A percentile compares a stretch with the other conserved stretches of the same genome.
phyloP scores from a whole-genome alignment of 2,888 invertebrate genomes.

The Caenorhabditis zanzibari region DNA sequence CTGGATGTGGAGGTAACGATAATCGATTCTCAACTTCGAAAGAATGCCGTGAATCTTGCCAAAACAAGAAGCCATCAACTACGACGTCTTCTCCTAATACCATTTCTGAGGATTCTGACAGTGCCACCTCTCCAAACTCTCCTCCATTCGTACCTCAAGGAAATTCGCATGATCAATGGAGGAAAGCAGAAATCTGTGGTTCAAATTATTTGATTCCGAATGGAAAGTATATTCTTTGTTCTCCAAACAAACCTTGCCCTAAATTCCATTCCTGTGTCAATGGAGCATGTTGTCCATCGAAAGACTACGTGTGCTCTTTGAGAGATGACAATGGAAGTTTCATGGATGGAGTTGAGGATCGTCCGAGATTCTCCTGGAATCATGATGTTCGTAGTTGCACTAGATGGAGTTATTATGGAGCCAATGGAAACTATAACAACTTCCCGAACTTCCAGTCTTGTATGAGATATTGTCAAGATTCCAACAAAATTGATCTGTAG shows the following conservation, averaged over 20 bases:
- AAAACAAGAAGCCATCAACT: slow-evolving; percentile 49
- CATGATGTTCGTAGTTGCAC: slow-evolving; percentile 79
- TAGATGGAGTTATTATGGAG: slow-evolving; percentile 82
- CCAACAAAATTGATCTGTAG: slow-evolving; percentile 52
- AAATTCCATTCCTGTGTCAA: slow-evolving; percentile 76
- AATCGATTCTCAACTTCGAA: slow-evolving; percentile 70
- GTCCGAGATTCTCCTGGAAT: slow-evolving; percentile 81
- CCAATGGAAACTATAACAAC: slow-evolving; percentile 82
- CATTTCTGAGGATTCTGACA: slow-evolving; percentile 31
- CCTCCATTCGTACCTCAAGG: slow-evolving; percentile 68
- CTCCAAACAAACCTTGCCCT: slow-evolving; percentile 73
- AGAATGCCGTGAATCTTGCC: slow-evolving; percentile 68
- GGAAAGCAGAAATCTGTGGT: slow-evolving; percentile 80
- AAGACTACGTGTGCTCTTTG: slow-evolving; percentile 81
- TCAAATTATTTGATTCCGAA: slow-evolving; percentile 80
- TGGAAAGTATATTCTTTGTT: slow-evolving; percentile 78
- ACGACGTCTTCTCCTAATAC: slow-evolving; percentile 28
- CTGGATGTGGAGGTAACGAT: slow-evolving; percentile 81
- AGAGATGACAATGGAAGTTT: slow-evolving; percentile 81
- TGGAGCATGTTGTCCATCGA: slow-evolving; percentile 79
- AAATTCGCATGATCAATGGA: slow-evolving; percentile 76
- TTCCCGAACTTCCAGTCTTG: slow-evolving; percentile 78
- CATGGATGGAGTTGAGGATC: slow-evolving; percentile 80
- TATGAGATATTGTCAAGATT: slow-evolving; percentile 69
- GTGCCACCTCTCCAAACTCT: slow-evolving; percentile 40